Evolutionary conservation across 2,797 vertebrate genomes (phyloP), one percentile per base, ranked within the genome.

Genomic region (Anableps anableps): DNA sequence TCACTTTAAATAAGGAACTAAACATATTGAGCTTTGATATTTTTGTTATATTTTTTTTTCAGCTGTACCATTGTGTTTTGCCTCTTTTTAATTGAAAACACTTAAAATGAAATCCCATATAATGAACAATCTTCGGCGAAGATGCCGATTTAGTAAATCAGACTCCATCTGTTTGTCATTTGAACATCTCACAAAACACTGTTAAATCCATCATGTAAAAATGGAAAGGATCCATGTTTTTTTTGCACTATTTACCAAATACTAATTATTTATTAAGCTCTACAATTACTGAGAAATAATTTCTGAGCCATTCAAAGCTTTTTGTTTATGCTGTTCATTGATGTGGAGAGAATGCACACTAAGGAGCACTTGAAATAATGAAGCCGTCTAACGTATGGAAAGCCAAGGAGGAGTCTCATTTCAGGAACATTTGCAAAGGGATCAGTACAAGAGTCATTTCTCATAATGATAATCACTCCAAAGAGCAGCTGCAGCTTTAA

Each of bases 351-450:
- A 85, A 83, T 34, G 43, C 83, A 79, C 47, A 81, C 75, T 21
- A 11, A 72, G 38, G 66, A 86, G 73, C 48, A 78, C 51, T 62
- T 53, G 45, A 62, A 85, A 86, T 84, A 89, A 88, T 77, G 71
- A 91, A 64, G 74, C 26, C 19, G 19, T 77, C 38, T 72, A 80
- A 88, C 79, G 72, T 88, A 88, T 89, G 80, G 79, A 89, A 86
- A 88, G 70, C 81, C 72, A 72, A 83, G 76, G 87, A 83, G 75
- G 72, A 87, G 75, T 77, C 77, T 91, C 82, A 87, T 88, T 91
- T 90, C 80, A 84, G 84, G 80, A 83, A 71, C 87, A 80, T 91
- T 90, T 90, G 79, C 86, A 81, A 87, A 91, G 38, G 79, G 88
- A 93, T 94, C 90, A 91, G 83, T 26, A 2, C 1, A 23, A 80